Conservation (phyloP, 1,140 invertebrate genomes). For the Listronotus oregonensis region DNA sequence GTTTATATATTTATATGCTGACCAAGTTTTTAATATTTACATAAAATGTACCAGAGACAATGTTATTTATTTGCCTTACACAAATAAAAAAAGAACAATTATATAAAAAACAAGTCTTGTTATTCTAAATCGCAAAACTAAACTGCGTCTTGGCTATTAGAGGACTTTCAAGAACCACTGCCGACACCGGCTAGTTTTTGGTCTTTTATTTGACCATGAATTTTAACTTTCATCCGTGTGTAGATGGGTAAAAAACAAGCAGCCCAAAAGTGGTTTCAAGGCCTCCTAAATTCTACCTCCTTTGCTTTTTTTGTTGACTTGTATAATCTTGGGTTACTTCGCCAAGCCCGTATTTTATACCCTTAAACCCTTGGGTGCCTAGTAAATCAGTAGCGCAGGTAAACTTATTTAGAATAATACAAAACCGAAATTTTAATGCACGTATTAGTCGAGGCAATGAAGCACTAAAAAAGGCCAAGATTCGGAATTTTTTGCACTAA, state of each 20-base stretch:
- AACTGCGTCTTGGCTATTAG: neutral
- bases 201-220: constrained; percentile 35
- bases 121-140: too few relatives aligned
- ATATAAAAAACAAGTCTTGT: too few relatives aligned
- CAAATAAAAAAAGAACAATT: too few relatives aligned
- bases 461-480: too few relatives aligned
- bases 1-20: too few relatives aligned
- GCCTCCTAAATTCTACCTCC: constrained; percentile 15
- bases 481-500: too few relatives aligned
- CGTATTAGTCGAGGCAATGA: too few relatives aligned
- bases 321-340: neutral
- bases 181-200: constrained; percentile 13
- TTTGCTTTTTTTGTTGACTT: constrained; percentile 13
- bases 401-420: constrained; percentile 1
- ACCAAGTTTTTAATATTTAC: too few relatives aligned
- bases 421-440: too few relatives aligned
- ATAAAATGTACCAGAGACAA: too few relatives aligned
- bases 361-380: constrained; percentile 18
- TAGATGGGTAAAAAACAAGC: constrained; percentile 33
- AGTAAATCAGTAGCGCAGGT: neutral
- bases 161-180: constrained; percentile 13
- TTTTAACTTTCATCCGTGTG: constrained; percentile 32
- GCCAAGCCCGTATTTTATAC: constrained; percentile 9
- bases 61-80: too few relatives aligned
- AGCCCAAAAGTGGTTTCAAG: constrained; percentile 34